These are phyloP conservation scores for Balanococcus diminutus DNA, from an alignment of 2,888 invertebrate species.

Conservation along the genomic window DNA sequence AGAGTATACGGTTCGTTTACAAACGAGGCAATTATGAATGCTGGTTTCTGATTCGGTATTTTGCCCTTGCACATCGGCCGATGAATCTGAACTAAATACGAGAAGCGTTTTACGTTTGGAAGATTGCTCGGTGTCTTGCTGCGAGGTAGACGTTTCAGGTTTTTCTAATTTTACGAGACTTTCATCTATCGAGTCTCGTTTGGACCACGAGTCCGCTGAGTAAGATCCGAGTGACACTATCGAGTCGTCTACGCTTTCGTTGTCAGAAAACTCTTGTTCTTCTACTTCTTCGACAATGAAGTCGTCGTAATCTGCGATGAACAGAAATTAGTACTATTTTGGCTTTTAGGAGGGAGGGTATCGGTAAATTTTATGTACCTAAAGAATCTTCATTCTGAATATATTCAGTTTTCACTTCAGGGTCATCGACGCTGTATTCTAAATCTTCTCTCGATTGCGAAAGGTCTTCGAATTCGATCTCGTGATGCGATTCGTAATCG, in stretches of 20 bases:
- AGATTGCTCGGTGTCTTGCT: not conserved
- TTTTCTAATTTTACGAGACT: not conserved
- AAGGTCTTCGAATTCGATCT: not conserved
- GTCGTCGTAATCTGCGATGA: not conserved
- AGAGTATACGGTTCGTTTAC: not conserved
- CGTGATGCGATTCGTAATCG: not conserved
- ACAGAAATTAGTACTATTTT: not conserved
- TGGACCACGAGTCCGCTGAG: not conserved
- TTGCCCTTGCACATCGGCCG: not conserved
- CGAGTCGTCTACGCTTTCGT: not conserved
- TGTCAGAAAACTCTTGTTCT: conserved; percentile 8
- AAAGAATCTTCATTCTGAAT: not conserved
- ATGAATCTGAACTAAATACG: not conserved
- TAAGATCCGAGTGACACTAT: not conserved
- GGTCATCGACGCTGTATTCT: not conserved
- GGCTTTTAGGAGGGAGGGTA: not conserved
- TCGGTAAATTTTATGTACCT: not conserved
- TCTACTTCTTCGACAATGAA: conserved; percentile 31
- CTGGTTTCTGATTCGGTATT: not conserved
- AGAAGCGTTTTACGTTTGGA: not conserved
- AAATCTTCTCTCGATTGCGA: not conserved
- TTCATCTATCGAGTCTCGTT: not conserved
- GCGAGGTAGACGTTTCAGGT: not conserved
- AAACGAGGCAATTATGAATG: not conserved
- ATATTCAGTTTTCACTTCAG: not conserved